These are phyloP conservation scores for Crambe crambe DNA, from an alignment of 37 sponge, comb jelly and placozoan genomes.

Conservation along the genomic window DNA sequence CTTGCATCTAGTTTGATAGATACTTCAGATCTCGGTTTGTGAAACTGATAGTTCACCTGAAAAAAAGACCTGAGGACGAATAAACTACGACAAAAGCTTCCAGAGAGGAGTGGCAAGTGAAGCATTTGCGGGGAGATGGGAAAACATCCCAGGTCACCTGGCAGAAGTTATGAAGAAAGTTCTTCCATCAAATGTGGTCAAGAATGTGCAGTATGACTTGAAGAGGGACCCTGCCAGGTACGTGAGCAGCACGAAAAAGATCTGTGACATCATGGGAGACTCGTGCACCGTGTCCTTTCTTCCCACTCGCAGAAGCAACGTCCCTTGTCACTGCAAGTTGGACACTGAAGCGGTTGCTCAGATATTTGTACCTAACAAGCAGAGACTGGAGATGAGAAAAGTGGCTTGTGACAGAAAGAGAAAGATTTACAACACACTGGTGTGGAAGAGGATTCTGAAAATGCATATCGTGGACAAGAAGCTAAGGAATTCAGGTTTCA, in stretches of 20 bases:
- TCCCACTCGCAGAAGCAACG: not conserved
- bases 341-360: not conserved
- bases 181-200: not conserved
- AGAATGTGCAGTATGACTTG: not conserved
- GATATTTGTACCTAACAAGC: not conserved
- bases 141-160: too few species aligned
- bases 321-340: not conserved
- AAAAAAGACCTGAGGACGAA: not conserved
- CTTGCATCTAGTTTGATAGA: not conserved
- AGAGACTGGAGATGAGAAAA: not conserved
- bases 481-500: not conserved
- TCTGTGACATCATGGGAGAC: not conserved
- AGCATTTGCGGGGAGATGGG: not conserved
- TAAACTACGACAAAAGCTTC: not conserved
- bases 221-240: not conserved
- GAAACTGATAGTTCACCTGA: not conserved
- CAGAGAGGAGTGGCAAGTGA: not conserved
- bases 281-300: not conserved
- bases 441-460: not conserved
- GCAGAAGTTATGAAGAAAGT: not conserved
- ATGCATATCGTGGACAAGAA: not conserved
- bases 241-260: not conserved
- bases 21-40: not conserved
- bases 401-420: not conserved
- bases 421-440: not conserved